A percentile compares a stretch with the other conserved stretches of the same genome.
Evolutionary conservation across 2,113 vertebrate genomes (phyloP).

Genomic region (Phrynocephalus versicolor): DNA sequence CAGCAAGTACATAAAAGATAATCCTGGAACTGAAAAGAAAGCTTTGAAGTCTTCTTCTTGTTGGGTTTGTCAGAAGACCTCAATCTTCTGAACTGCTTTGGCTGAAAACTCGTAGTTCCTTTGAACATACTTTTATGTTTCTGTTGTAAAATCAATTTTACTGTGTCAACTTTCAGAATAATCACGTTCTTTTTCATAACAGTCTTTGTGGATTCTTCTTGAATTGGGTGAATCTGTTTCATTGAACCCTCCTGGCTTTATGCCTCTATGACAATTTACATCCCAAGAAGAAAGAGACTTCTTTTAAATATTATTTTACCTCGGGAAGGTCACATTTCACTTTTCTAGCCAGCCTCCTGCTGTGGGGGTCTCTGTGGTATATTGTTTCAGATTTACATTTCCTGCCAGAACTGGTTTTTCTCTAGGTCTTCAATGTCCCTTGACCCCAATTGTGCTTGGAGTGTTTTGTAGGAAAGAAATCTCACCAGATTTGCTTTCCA

Average conservation of each 20-base stretch:
- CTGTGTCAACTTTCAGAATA: not conserved
- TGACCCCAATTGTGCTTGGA: rapidly evolving
- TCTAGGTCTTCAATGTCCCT: rapidly evolving
- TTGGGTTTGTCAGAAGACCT: not conserved
- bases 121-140: rapidly evolving
- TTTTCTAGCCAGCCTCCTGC: not conserved
- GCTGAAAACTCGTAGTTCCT: not conserved
- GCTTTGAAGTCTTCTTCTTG: too few species aligned
- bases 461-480: not conserved
- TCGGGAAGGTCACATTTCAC: not conserved
- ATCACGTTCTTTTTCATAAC: not conserved
- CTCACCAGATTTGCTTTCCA: rapidly evolving
- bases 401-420: not conserved
- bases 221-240: not conserved
- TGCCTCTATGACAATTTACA: not conserved
- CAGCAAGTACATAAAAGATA: not conserved
- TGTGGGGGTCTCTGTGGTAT: not conserved
- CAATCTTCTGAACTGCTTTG: not conserved
- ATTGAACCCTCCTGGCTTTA: constrained; percentile 10
- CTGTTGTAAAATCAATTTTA: not conserved
- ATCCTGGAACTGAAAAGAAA: not conserved
- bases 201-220: not conserved
- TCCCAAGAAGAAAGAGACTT: not conserved
- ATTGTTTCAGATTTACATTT: not conserved
- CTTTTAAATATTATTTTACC: not conserved